Percentiles rank a stretch among this genome's conserved stretches.
Conservation (phyloP, 1,140 invertebrate genomes). For the Helicoverpa armigera region DNA sequence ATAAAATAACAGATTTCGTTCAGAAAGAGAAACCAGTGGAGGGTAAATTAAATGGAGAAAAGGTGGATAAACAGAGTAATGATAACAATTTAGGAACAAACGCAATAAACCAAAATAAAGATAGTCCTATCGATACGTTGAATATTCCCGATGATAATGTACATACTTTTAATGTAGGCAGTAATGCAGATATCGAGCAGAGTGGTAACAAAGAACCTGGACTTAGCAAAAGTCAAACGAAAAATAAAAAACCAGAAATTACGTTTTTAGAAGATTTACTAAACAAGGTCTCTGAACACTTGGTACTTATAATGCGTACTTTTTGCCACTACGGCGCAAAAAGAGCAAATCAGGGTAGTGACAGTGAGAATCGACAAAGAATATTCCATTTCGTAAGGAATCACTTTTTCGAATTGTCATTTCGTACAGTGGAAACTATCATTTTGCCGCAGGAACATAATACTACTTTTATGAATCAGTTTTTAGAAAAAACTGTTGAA, state of each 20-base stretch:
- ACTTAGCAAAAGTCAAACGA: not conserved
- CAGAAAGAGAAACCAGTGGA: no score
- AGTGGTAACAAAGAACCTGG: no score
- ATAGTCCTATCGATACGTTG: not conserved
- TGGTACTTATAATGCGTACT: slow-evolving; percentile 34
- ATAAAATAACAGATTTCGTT: no score
- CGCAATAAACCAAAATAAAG: not conserved
- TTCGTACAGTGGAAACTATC: slow-evolving; percentile 29
- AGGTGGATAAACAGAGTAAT: no score
- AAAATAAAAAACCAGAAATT: not conserved
- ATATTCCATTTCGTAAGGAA: slow-evolving; percentile 26
- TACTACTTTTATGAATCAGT: slow-evolving; percentile 34
- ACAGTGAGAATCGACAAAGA: not conserved
- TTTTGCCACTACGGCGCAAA: slow-evolving; percentile 13
- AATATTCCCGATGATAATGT: not conserved
- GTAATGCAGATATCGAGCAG: not conserved
- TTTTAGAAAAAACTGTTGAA: slow-evolving; percentile 42
- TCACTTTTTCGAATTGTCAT: slow-evolving; percentile 53
- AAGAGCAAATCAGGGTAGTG: not conserved
- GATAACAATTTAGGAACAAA: not conserved
- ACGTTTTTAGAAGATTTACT: slow-evolving; percentile 26
- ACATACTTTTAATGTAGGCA: not conserved
- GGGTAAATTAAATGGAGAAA: no score
- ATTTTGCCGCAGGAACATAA: slow-evolving; percentile 50
- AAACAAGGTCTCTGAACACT: slow-evolving; percentile 33